Base-by-base conservation (phyloP, 2,888 invertebrate species). In the Endotricha flammealis region DNA sequence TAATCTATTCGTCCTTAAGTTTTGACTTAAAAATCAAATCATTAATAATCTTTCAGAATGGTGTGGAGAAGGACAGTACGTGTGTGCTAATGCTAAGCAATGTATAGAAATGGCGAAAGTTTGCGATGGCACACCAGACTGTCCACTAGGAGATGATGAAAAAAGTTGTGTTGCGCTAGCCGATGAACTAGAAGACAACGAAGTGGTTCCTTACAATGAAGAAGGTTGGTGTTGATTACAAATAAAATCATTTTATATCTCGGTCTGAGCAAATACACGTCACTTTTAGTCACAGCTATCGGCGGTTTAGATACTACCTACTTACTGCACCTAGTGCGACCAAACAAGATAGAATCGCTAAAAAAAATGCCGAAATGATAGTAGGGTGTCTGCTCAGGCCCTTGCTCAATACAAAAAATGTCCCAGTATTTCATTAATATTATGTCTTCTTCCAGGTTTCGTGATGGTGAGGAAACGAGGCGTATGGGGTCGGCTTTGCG, bases 401-500 rank as follows among this genome's bases (percentile, higher is more conserved):
- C n/a, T n/a, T n/a, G n/a, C n/a, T n/a, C n/a, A n/a, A n/a, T n/a
- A n/a, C n/a, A n/a, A n/a, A n/a, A n/a, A n/a, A n/a, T n/a, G n/a
- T n/a, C n/a, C n/a, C n/a, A n/a, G n/a, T n/a, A n/a, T n/a, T n/a
- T n/a, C n/a, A n/a, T n/a, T n/a, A n/a, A n/a, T n/a, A n/a, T n/a
- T n/a, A n/a, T n/a, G n/a, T n/a, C n/a, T n/a, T n/a, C n/a, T n/a
- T 64, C 22, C 53, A 87, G 93, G 94, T 13, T 92, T 89, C 53
- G 83, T 94, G 16, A 92, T 92, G 89, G 91, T 94, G 1, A 83
- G 92, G 20, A 92, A 92, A 58, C 90, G 91, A 49, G 94, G 94
- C 0, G 83, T 88, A 30, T 94, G 94, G 94, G 93, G 93, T 3
- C 92, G 93, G 60, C 75, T 94, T 3, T 94, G 94, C 51, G 87